These are phyloP conservation scores for Cottus gobio DNA, from an alignment of 2,113 vertebrate genomes.

Conservation along the genomic window DNA sequence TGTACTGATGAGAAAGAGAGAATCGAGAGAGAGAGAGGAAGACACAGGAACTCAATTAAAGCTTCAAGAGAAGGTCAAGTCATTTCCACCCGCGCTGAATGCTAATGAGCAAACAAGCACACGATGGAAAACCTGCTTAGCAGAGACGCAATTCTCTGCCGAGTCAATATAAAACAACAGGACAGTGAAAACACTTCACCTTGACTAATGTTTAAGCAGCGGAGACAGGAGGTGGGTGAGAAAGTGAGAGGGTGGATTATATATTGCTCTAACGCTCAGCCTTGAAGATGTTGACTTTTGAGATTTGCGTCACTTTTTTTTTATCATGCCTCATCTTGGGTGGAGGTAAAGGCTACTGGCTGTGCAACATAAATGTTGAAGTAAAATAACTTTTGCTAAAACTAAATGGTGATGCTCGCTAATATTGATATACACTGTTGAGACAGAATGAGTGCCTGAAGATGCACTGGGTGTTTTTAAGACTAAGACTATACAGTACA, in stretches of 20 bases:
- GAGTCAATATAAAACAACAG: constrained; percentile 54
- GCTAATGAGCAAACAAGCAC: constrained; percentile 70
- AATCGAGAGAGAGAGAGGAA: constrained; percentile 45
- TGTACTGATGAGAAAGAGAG: constrained; percentile 63
- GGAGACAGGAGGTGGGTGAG: constrained; percentile 47
- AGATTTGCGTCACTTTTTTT: constrained; percentile 34
- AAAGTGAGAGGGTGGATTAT: constrained; percentile 31
- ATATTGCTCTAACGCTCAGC: constrained; percentile 45
- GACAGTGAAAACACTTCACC: constrained; percentile 62
- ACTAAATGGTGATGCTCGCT: not conserved
- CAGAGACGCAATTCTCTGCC: constrained; percentile 40
- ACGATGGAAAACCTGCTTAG: constrained; percentile 53
- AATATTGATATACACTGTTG: not conserved
- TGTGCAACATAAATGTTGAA: constrained; percentile 10
- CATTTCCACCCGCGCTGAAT: constrained; percentile 72
- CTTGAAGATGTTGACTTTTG: constrained; percentile 50
- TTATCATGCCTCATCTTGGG: constrained; percentile 11
- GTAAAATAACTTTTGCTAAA: constrained; percentile 12
- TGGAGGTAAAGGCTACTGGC: constrained; percentile 9
- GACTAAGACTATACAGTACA: not conserved
- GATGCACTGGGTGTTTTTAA: no score
- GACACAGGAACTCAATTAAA: constrained; percentile 78
- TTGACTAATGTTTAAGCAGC: constrained; percentile 62
- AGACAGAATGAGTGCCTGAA: not conserved
- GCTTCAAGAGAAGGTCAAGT: constrained; percentile 78